Evolutionary conservation across 1,140 invertebrate species (phyloP).

Genomic region (Myzus persicae): DNA sequence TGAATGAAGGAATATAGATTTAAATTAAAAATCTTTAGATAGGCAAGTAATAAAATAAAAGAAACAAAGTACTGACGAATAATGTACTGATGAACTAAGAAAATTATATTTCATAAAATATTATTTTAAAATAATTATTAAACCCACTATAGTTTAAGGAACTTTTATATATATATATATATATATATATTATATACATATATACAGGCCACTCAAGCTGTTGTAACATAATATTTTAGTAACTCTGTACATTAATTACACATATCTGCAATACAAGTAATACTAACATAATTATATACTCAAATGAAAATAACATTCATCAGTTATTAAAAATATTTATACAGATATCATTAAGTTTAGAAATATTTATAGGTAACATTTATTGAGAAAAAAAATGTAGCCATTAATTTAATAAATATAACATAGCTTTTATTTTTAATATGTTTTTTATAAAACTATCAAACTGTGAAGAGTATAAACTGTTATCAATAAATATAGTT

Average conservation of each 20-base stretch:
- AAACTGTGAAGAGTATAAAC: not conserved
- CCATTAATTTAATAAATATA: not conserved
- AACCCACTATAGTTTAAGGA: not conserved
- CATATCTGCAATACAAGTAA: not conserved
- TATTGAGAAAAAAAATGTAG: not conserved
- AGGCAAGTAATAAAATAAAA: not conserved
- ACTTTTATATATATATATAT: not conserved
- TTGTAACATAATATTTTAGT: not conserved
- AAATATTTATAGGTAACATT: not conserved
- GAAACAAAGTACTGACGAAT: not conserved
- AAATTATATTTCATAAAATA: not conserved
- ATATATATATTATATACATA: not conserved
- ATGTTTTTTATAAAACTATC: not conserved
- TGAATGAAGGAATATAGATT: not conserved
- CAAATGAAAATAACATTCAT: not conserved
- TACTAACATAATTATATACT: not conserved
- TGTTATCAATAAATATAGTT: not conserved
- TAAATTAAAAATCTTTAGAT: not conserved
- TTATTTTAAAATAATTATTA: not conserved
- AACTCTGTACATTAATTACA: not conserved
- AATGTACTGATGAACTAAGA: not conserved
- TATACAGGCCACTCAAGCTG: not conserved
- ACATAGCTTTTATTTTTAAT: slow-evolving; percentile 16
- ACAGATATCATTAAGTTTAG: not conserved
- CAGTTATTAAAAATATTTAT: not conserved